phyloP scores from a whole-genome alignment of 2,113 vertebrate genomes.

The Chroicocephalus ridibundus region DNA sequence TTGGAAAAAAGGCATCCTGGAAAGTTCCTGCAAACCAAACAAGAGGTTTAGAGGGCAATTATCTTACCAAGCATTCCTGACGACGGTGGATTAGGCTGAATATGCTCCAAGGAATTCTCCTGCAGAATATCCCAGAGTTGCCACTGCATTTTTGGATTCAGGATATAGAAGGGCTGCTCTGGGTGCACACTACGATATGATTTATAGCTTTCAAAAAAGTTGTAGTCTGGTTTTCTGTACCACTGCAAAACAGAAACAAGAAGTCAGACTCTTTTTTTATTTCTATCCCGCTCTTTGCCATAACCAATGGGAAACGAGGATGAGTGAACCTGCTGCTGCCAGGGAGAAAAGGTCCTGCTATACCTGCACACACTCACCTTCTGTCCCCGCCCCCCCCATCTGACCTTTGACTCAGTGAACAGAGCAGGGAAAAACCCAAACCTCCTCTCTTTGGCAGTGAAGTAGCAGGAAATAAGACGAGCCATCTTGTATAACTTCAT shows the following conservation, averaged over 20 bases:
- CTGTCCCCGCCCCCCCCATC: neutral
- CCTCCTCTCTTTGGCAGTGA: neutral
- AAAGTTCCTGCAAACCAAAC: neutral
- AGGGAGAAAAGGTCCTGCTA: neutral
- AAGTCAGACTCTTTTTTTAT: neutral
- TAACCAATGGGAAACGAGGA: neutral
- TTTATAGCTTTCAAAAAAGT: constrained; percentile 75
- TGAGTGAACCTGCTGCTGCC: neutral
- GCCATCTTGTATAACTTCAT: neutral
- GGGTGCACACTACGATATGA: constrained; percentile 67
- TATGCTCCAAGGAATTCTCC: constrained; percentile 75
- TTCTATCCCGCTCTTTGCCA: neutral
- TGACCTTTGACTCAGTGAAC: neutral
- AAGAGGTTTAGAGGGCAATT: neutral
- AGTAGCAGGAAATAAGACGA: neutral
- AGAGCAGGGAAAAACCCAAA: neutral
- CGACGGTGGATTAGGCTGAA: constrained; percentile 82
- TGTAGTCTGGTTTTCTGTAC: constrained; percentile 78
- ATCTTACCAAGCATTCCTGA: constrained; percentile 82
- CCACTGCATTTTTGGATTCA: constrained; percentile 81
- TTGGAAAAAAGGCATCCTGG: neutral
- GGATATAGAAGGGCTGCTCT: constrained; percentile 79
- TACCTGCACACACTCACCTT: neutral
- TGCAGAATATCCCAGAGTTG: constrained; percentile 82
- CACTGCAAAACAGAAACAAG: constrained; percentile 71